Conservation (phyloP, 2,113 vertebrate genomes). For the Aphyosemion australe region DNA sequence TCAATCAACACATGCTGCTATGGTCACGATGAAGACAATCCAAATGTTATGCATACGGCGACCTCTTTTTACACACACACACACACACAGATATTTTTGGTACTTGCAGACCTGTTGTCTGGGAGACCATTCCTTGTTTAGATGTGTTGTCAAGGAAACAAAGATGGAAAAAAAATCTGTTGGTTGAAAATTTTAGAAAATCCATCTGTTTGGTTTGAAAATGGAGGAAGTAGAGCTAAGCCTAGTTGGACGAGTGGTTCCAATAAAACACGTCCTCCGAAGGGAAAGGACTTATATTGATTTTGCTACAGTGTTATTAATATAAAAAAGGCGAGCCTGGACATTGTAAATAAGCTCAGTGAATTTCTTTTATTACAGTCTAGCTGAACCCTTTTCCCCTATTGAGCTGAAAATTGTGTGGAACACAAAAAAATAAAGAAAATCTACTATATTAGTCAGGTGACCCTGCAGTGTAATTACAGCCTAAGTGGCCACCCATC, state of each 20-base stretch:
- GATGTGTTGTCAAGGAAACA: slow-evolving; percentile 82
- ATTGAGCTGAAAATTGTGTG: slow-evolving; percentile 44
- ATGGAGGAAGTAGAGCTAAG: slow-evolving; percentile 46
- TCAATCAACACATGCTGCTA: slow-evolving; percentile 31
- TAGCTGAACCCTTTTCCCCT: slow-evolving; percentile 39
- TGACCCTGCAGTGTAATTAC: slow-evolving; percentile 57
- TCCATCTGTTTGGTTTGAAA: slow-evolving; percentile 74
- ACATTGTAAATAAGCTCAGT: slow-evolving; percentile 58
- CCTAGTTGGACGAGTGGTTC: slow-evolving; percentile 53
- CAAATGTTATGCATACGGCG: background rate
- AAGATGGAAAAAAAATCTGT: slow-evolving; percentile 66
- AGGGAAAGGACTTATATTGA: slow-evolving; percentile 54
- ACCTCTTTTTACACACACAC: slow-evolving; percentile 27
- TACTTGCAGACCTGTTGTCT: slow-evolving; percentile 78
- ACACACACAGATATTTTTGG: slow-evolving; percentile 52
- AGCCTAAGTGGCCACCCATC: slow-evolving; percentile 22
- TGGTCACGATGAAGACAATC: slow-evolving; percentile 10
- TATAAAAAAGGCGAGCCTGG: slow-evolving; percentile 44
- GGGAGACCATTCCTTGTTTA: slow-evolving; percentile 82
- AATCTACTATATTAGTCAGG: slow-evolving; percentile 40
- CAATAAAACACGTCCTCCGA: slow-evolving; percentile 59
- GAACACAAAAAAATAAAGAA: slow-evolving; percentile 22
- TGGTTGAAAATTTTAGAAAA: slow-evolving; percentile 74
- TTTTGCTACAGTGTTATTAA: slow-evolving; percentile 64
- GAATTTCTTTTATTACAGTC: slow-evolving; percentile 55